Evolutionary conservation across 2,797 vertebrate species (phyloP).

Genomic region (Leuciscus waleckii): DNA sequence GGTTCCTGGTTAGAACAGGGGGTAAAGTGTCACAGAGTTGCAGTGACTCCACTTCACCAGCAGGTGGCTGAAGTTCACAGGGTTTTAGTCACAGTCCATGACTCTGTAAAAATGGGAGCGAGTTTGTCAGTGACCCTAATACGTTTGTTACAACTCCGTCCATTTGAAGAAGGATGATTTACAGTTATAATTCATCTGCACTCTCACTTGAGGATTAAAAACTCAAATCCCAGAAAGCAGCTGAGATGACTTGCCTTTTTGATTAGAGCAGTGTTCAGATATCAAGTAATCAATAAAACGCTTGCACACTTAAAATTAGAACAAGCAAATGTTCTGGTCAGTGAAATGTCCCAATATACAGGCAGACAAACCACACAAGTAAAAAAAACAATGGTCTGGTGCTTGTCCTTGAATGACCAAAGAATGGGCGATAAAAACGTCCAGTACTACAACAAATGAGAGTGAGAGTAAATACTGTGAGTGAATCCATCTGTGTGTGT

Average conservation of each 20-base stretch:
- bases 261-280: constrained; percentile 3
- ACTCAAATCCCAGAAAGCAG: constrained; percentile 37
- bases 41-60: constrained; percentile 46
- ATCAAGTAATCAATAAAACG: constrained; percentile 10
- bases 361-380: constrained; percentile 20
- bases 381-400: neutral
- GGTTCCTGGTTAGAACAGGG: constrained; percentile 16
- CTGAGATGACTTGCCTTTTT: constrained; percentile 5
- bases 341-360: constrained; percentile 15
- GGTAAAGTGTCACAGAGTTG: constrained; percentile 21
- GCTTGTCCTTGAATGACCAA: constrained; percentile 9
- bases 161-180: neutral
- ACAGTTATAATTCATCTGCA: constrained; percentile 12
- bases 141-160: neutral
- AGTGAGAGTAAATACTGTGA: constrained; percentile 30
- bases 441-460: constrained; percentile 20
- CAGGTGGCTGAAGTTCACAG: constrained; percentile 45
- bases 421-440: constrained; percentile 2
- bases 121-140: neutral
- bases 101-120: neutral
- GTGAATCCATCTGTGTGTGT: constrained; percentile 24
- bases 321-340: constrained; percentile 21
- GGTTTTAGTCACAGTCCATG: constrained; percentile 15
- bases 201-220: neutral
- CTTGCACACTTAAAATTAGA: constrained; percentile 28